Evolutionary conservation across 2,888 invertebrate genomes (phyloP).

Genomic region (Caenorhabditis panamensis): DNA sequence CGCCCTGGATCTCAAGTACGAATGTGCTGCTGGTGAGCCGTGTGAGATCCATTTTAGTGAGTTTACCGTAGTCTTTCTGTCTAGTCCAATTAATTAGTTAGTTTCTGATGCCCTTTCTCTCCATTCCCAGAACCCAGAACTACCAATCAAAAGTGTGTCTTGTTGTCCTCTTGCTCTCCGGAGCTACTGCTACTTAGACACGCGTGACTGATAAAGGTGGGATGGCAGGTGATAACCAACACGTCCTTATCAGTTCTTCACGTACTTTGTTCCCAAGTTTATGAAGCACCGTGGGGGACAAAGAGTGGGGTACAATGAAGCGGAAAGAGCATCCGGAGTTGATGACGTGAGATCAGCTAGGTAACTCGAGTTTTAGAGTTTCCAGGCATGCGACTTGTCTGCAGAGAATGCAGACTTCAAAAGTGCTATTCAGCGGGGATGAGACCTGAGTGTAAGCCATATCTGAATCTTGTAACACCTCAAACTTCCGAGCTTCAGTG

Average conservation of each 20-base stretch:
- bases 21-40: slow-evolving; percentile 59
- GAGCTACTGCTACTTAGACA: neutral
- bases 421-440: slow-evolving; percentile 68
- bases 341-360: neutral
- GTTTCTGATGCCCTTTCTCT: neutral
- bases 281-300: slow-evolving; percentile 1
- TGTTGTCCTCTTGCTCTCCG: too few relatives aligned
- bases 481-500: slow-evolving; percentile 29
- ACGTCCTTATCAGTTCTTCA: neutral
- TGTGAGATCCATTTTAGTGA: slow-evolving; percentile 60
- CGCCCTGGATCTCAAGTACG: slow-evolving; percentile 67
- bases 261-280: slow-evolving; percentile 33
- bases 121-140: too few relatives aligned
- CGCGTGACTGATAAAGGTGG: neutral
- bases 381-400: slow-evolving; percentile 68
- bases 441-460: slow-evolving; percentile 63
- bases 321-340: neutral
- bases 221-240: slow-evolving; percentile 10
- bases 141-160: too few relatives aligned
- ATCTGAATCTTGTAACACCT: too few relatives aligned
- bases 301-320: slow-evolving; percentile 31
- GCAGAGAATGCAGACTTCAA: slow-evolving; percentile 66
- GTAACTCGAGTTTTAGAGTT: slow-evolving; percentile 38
- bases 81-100: too few relatives aligned
- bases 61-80: slow-evolving; percentile 11